A percentile compares a stretch with the other conserved stretches of the same genome.
Conservation (phyloP, 2,113 vertebrate species). For the Callipepla squamata region DNA sequence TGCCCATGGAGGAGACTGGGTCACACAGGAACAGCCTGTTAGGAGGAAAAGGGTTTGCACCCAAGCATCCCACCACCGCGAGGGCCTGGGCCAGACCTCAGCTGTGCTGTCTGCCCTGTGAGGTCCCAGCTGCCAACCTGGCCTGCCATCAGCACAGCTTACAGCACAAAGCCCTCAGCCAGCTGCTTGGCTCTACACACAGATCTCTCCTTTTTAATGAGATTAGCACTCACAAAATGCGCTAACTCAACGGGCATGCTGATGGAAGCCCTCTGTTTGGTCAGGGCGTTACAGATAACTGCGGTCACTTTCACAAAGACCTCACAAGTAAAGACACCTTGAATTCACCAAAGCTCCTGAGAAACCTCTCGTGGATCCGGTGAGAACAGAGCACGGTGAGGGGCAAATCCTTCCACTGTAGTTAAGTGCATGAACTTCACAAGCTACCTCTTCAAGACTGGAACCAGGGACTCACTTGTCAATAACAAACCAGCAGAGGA, state of each 20-base stretch:
- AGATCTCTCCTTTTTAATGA: conserved; percentile 46
- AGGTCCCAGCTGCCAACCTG: conserved; percentile 66
- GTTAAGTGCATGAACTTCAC: background rate
- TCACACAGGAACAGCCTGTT: fast-evolving
- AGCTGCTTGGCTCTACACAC: conserved; percentile 32
- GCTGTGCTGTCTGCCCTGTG: background rate
- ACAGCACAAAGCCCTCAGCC: conserved; percentile 16
- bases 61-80: background rate
- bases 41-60: background rate
- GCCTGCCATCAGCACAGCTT: conserved; percentile 17
- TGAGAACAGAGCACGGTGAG: background rate
- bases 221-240: conserved; percentile 32
- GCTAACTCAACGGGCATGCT: background rate
- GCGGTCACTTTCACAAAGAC: background rate
- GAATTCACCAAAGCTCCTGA: background rate
- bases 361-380: background rate
- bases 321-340: background rate
- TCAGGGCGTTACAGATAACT: background rate
- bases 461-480: background rate
- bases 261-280: conserved; percentile 10
- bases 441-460: background rate
- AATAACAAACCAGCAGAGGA: background rate
- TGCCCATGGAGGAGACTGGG: background rate
- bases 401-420: background rate
- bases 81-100: background rate